Evolutionary conservation across 2,888 invertebrate species (phyloP).

Genomic region (Copidosoma aretas): DNA sequence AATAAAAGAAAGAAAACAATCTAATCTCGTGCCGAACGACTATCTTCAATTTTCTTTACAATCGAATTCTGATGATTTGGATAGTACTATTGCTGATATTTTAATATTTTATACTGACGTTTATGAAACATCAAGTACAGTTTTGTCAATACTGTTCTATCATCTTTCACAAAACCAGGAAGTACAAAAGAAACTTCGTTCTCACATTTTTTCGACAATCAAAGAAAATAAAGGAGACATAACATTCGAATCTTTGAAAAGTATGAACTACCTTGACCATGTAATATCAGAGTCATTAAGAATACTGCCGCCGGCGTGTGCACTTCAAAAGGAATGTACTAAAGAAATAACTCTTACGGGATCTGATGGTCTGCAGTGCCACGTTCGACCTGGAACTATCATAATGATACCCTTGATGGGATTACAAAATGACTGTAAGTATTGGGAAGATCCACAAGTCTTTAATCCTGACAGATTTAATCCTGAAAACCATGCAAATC

Average conservation of each 20-base stretch:
- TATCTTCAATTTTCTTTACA: constrained; percentile 64
- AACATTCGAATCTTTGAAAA: constrained; percentile 63
- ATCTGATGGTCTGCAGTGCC: constrained; percentile 47
- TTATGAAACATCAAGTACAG: constrained; percentile 65
- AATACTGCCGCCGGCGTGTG: constrained; percentile 21
- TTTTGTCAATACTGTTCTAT: constrained; percentile 62
- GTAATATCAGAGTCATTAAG: constrained; percentile 58
- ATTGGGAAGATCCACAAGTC: constrained; percentile 47
- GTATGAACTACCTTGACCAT: constrained; percentile 66
- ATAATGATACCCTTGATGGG: constrained; percentile 42
- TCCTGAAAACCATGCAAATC: constrained; percentile 40
- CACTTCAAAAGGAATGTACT: constrained; percentile 46
- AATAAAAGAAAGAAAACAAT: constrained; percentile 46
- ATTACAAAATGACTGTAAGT: constrained; percentile 44
- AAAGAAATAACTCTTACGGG: constrained; percentile 45
- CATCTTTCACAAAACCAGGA: constrained; percentile 62
- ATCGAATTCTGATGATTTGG: constrained; percentile 50
- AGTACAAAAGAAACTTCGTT: constrained; percentile 62
- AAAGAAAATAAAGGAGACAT: constrained; percentile 56
- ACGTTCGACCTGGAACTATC: constrained; percentile 41
- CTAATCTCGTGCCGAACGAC: constrained; percentile 57
- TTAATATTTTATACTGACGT: constrained; percentile 64
- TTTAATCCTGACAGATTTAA: constrained; percentile 53
- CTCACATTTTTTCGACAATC: constrained; percentile 60
- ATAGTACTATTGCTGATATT: constrained; percentile 60